Percentiles rank a stretch among this genome's conserved stretches.
Conservation (phyloP, 2,797 vertebrate genomes). For the Protonibea diacanthus region DNA sequence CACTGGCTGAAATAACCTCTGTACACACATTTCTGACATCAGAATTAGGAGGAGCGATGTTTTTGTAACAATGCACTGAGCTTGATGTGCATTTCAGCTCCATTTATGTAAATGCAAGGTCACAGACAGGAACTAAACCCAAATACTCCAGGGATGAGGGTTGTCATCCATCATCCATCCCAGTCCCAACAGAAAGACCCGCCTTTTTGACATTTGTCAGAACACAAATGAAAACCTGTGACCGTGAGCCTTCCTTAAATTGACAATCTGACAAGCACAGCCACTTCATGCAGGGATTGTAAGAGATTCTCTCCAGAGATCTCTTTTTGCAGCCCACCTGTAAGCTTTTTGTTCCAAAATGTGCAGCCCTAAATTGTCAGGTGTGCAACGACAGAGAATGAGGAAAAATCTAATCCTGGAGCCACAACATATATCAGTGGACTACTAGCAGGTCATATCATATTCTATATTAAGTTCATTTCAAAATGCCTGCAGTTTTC, state of each 20-base stretch:
- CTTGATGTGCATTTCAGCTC: background rate
- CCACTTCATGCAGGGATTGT: background rate
- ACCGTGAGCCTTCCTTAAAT: background rate
- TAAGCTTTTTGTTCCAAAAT: background rate
- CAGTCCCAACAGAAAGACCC: background rate
- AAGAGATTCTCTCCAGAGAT: background rate
- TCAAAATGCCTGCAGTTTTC: conserved; percentile 29
- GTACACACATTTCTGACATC: too few species aligned
- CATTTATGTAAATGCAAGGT: background rate
- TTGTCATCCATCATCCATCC: background rate
- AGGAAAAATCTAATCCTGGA: background rate
- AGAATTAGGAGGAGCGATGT: too few species aligned
- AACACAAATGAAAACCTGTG: background rate
- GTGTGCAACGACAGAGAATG: conserved; percentile 15
- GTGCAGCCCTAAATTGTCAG: background rate
- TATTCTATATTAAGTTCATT: conserved; percentile 14
- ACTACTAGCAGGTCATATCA: conserved; percentile 8
- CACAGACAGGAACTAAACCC: background rate
- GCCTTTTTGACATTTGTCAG: background rate
- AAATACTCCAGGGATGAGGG: background rate
- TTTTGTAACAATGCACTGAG: background rate
- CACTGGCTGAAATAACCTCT: too few species aligned
- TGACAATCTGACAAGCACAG: background rate
- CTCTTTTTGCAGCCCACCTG: background rate
- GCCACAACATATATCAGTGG: conserved; percentile 8